Evolutionary conservation across 2,113 vertebrate species (phyloP), one percentile per base, ranked within the genome.

Genomic region (Lepus europaeus): DNA sequence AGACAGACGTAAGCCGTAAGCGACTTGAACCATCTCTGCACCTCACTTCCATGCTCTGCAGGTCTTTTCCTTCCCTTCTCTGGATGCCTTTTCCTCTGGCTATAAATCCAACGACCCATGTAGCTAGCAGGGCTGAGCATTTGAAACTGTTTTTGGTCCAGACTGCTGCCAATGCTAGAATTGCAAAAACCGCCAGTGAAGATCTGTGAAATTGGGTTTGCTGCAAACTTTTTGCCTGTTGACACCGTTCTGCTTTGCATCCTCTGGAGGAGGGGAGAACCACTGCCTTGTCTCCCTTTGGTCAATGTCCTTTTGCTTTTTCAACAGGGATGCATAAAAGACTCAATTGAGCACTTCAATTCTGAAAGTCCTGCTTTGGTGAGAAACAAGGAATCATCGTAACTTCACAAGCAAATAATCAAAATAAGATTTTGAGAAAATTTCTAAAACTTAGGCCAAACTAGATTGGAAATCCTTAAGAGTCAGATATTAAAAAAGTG

Each of bases 261-360:
- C 14, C 6, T 88, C 31, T 81, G 63, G 84, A 85, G 56, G 68
- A 61, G 27, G 10, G 25, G n/a, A 93, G 27, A 77, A 70, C 33
- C 11, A 39, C 17, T 79, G n/a, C 19, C 63, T n/a, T 70, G 8
- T 53, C 76, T 73, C n/a, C 27, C 14, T 27, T 25, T 23, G 6
- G 53, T 22, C 14, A 61, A 39, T 79, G 87, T 87, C 12, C 72
- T 89, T 90, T 95, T 85, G 80, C 51, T 91, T 83, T 96, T 39
- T 90, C 51, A 89, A 70, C 31, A 33, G 27, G n/a, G 59, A 53
- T 20, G 17, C 27, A 14, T 63, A 33, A 22, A 90, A 64, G 39
- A 63, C 29, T 56, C 59, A 39, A 45, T 45, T 45, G 6, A 73
- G 39, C 78, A 87, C 17, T 53, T 83, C 39, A 72, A 19, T 87